Evolutionary conservation across 2,113 vertebrate species (phyloP), one percentile per base, ranked within the genome.

Genomic region (Xyrauchen texanus): DNA sequence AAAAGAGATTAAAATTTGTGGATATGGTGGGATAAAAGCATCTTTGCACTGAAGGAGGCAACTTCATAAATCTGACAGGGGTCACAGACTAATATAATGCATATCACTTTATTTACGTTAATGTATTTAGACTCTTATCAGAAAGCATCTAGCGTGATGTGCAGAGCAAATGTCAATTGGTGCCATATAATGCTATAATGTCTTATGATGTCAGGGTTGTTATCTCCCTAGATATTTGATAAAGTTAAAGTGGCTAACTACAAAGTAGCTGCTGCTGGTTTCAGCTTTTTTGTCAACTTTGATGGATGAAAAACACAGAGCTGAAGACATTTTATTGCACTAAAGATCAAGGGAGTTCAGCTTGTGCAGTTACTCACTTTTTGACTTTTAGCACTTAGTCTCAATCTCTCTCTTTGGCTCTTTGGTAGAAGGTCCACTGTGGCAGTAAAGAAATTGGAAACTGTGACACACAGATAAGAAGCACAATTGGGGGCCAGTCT

Each of bases 291-390:
- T 57, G 3, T 13, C 16, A 74, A 83, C 57, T 73, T 85, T 92
- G 88, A 93, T 90, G 86, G 90, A 92, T 92, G 90, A 86, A 90
- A 89, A 82, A 82, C 80, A 81, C 68, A 81, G 71, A 83, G 81
- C 68, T 62, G 3, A 0, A 89, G 88, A 86, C 87, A 76, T 85
- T 90, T 88, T 87, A 90, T 88, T 85, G 11, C 34, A 71, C 83
- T 85, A 47, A 2, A 10, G 81, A 51, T 68, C 82, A 73, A 51
- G 73, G 66, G 78, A 87, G 82, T 85, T 87, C 85, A 81, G 64
- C 8, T 75, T 83, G 68, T 80, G 81, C 84, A 81, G 67, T 68
- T 53, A 57, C 83, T 88, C 70, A 46, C 78, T 58, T 34, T 84
- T 82, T 82, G 67, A n/a, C 75, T 49, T 72, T 70, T 61, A 42